A percentile compares a stretch with the other conserved stretches of the same genome.
phyloP scores from a whole-genome alignment of 2,888 invertebrate species.

The Deilephila elpenor region DNA sequence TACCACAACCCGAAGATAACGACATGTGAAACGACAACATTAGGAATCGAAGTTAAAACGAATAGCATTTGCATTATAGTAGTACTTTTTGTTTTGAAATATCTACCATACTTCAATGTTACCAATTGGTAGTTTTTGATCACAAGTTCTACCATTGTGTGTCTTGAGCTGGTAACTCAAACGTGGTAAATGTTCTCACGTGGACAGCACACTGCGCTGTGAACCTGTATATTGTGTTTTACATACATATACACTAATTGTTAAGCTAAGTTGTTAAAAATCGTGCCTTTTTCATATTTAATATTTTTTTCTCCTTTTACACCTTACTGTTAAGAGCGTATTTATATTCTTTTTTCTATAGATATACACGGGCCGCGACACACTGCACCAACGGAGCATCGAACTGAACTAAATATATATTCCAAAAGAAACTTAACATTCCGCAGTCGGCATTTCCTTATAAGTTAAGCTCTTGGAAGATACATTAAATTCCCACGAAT shows the following conservation, averaged over 20 bases:
- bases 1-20: not conserved
- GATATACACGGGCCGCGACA: slow-evolving; percentile 4
- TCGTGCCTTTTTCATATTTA: slow-evolving; percentile 50
- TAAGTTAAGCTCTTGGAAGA: not conserved
- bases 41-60: not conserved
- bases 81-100: not conserved
- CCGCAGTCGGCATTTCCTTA: not conserved
- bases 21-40: not conserved
- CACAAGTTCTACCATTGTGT: not conserved
- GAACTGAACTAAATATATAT: not conserved
- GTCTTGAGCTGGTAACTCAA: slow-evolving; percentile 12
- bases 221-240: slow-evolving; percentile 6
- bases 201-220: not conserved
- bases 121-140: not conserved
- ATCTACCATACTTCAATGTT: not conserved
- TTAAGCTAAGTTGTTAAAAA: slow-evolving; percentile 44
- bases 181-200: not conserved
- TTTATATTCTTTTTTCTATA: slow-evolving; percentile 1
- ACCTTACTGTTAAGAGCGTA: slow-evolving; percentile 2
- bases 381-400: not conserved
- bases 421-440: slow-evolving; percentile 5
- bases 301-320: slow-evolving; percentile 24
- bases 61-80: not conserved
- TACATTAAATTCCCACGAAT: not conserved
- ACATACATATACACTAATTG: slow-evolving; percentile 26